Conservation (phyloP, 2,888 invertebrate species). For the Dynastes tityus region DNA sequence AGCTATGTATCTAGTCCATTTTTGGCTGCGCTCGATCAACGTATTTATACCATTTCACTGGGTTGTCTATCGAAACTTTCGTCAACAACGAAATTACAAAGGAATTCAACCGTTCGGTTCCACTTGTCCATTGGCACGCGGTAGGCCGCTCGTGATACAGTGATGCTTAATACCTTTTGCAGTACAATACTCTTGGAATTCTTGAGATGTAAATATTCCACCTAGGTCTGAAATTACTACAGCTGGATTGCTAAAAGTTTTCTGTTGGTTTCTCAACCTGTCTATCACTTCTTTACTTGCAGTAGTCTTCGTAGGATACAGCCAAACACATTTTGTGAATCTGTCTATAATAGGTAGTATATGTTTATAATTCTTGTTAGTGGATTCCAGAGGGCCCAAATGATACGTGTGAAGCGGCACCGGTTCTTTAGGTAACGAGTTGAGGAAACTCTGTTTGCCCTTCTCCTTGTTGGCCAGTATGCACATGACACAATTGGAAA, state of each 20-base stretch:
- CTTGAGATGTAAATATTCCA: not conserved
- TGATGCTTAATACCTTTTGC: not conserved
- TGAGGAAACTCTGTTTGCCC: not conserved
- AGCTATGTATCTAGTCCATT: not conserved
- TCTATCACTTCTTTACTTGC: not conserved
- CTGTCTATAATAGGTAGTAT: not conserved
- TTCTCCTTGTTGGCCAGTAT: not conserved
- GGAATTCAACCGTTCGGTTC: no score
- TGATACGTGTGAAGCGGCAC: not conserved
- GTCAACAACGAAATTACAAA: not conserved
- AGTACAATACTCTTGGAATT: not conserved
- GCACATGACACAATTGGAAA: not conserved
- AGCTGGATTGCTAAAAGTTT: not conserved
- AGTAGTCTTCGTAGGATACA: not conserved
- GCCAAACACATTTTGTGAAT: not conserved
- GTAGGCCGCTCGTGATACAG: not conserved
- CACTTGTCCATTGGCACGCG: no score
- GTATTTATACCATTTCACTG: not conserved
- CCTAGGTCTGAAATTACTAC: not conserved
- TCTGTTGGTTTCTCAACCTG: not conserved
- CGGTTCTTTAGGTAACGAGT: not conserved
- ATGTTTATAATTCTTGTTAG: not conserved
- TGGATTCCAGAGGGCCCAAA: not conserved
- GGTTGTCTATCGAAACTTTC: not conserved
- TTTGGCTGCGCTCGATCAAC: not conserved